A percentile compares a stretch with the other conserved stretches of the same genome.
Evolutionary conservation across 2,888 invertebrate species (phyloP).

Genomic region (Leucozona laternaria): DNA sequence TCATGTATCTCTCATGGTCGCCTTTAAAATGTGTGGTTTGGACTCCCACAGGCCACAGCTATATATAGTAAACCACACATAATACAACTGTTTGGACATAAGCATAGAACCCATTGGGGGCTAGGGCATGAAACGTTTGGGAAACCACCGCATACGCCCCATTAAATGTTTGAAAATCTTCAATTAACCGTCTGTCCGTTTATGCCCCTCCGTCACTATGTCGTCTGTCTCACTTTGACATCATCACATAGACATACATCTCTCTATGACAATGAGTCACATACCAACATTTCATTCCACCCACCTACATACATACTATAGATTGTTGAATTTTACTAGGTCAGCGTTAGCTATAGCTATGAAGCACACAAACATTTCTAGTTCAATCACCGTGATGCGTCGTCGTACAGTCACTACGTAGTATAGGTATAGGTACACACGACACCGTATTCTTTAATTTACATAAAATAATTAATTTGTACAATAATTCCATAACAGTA

Average conservation of each 20-base stretch:
- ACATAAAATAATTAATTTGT: constrained; percentile 73
- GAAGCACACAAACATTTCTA: constrained; percentile 24
- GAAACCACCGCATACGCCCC: constrained; percentile 55
- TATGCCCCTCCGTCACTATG: background rate
- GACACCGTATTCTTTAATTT: constrained; percentile 63
- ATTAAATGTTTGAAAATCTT: constrained; percentile 56
- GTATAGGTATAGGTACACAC: constrained; percentile 29
- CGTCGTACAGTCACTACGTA: constrained; percentile 20
- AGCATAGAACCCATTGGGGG: background rate
- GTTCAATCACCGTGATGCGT: constrained; percentile 50
- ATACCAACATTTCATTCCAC: constrained; percentile 35
- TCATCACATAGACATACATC: constrained; percentile 23
- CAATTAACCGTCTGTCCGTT: constrained; percentile 47
- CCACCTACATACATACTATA: constrained; percentile 22
- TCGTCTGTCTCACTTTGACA: constrained; percentile 30
- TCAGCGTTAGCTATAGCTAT: constrained; percentile 35
- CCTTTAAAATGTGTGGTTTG: constrained; percentile 22
- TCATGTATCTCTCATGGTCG: constrained; percentile 16
- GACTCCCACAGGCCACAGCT: constrained; percentile 3
- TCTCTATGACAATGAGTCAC: constrained; percentile 11
- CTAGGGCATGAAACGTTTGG: constrained; percentile 43
- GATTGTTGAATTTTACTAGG: constrained; percentile 46
- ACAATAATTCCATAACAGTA: constrained; percentile 48
- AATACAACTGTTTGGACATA: background rate
- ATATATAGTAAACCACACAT: background rate